A percentile compares a stretch with the other conserved stretches of the same genome.
These are phyloP conservation scores for Bufotes viridis DNA, from an alignment of 2,797 vertebrate species.

Conservation along the genomic window DNA sequence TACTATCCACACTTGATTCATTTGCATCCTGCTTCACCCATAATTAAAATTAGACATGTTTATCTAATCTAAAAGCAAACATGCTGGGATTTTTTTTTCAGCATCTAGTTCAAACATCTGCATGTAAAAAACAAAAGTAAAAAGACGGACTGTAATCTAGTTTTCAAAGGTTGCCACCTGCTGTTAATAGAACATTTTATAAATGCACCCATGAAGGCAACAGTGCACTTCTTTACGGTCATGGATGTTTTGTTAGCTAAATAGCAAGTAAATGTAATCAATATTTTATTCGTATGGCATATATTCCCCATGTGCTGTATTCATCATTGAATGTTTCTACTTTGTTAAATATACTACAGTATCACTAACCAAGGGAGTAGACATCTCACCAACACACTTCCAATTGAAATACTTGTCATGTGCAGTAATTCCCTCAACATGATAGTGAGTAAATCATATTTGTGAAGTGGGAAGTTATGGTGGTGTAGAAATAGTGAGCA, in stretches of 20 bases:
- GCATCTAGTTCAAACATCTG: constrained; percentile 44
- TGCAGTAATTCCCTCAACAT: not conserved
- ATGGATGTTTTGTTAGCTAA: constrained; percentile 15
- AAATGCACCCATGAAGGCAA: constrained; percentile 67
- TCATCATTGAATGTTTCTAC: not conserved
- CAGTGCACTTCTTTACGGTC: constrained; percentile 34
- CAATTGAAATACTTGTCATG: not conserved
- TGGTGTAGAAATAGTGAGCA: constrained; percentile 36
- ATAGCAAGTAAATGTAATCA: constrained; percentile 16
- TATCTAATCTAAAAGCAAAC: constrained; percentile 36
- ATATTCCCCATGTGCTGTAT: not conserved
- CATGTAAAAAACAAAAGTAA: constrained; percentile 56
- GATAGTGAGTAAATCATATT: constrained; percentile 29
- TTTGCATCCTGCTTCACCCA: not conserved
- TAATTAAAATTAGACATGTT: constrained; percentile 40
- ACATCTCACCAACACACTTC: not conserved
- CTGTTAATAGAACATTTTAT: constrained; percentile 79
- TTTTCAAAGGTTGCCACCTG: constrained; percentile 82
- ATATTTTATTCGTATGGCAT: constrained; percentile 19
- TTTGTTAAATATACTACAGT: not conserved
- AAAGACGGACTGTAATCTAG: constrained; percentile 60
- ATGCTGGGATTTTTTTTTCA: constrained; percentile 40
- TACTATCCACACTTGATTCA: constrained; percentile 16
- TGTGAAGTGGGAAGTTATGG: constrained; percentile 29
- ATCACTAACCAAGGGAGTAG: not conserved